Percentiles rank a stretch among this genome's conserved stretches.
phyloP scores from a whole-genome alignment of 2,888 invertebrate species.

The Philopedon plagiatum region DNA sequence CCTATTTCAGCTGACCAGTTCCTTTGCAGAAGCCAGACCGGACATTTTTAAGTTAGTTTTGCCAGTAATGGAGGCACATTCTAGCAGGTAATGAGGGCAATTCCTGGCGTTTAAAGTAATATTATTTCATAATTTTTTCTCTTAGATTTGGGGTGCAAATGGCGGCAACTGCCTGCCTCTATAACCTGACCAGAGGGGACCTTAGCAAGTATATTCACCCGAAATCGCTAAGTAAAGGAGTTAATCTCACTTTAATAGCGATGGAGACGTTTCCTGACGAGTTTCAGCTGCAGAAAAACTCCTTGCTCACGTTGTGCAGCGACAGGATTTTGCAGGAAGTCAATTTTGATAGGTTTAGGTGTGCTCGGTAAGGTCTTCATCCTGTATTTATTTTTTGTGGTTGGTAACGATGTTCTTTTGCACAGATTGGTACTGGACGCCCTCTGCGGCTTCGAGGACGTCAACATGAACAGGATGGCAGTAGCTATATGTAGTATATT shows the following conservation, averaged over 20 bases:
- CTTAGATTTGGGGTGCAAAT: conserved; percentile 76
- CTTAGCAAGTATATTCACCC: conserved; percentile 77
- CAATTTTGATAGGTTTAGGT: conserved; percentile 73
- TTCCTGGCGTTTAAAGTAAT: too few species aligned
- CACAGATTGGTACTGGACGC: conserved; percentile 76
- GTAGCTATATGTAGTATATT: conserved; percentile 86
- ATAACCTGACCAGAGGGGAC: conserved; percentile 79
- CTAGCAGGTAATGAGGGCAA: conserved; percentile 64
- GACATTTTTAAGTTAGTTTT: conserved; percentile 76
- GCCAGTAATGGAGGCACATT: conserved; percentile 69
- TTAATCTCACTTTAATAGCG: conserved; percentile 76
- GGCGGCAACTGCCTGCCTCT: conserved; percentile 83
- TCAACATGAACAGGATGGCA: conserved; percentile 82
- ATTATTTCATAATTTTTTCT: not conserved
- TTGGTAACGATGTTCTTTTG: not conserved
- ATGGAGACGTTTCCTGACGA: conserved; percentile 79
- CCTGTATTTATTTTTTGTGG: not conserved
- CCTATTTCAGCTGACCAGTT: conserved; percentile 71
- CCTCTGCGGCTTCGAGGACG: conserved; percentile 78
- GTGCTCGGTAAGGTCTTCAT: conserved; percentile 71
- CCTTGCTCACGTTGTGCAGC: conserved; percentile 80
- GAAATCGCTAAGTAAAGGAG: conserved; percentile 73
- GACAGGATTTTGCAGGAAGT: conserved; percentile 83
- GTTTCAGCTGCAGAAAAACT: conserved; percentile 81
- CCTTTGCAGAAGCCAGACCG: conserved; percentile 71